Percentiles rank a stretch among this genome's conserved stretches.
Conservation (phyloP, 2,888 invertebrate genomes). For the Monoplex corrugatus region DNA sequence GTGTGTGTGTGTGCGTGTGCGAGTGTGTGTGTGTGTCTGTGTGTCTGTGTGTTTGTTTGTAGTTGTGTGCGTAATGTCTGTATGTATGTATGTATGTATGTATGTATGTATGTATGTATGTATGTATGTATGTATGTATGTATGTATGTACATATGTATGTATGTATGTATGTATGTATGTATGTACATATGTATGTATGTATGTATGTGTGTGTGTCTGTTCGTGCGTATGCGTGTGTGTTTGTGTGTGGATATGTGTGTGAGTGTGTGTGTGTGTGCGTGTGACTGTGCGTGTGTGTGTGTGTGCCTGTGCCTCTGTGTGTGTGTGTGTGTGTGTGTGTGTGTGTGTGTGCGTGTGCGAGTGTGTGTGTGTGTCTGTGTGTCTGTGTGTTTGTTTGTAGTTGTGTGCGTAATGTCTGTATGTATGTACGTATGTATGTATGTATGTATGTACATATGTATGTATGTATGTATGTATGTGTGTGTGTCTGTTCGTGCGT, state of each 20-base stretch:
- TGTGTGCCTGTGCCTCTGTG: neutral
- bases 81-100: neutral
- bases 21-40: neutral
- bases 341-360: neutral
- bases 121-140: neutral
- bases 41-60: neutral
- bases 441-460: neutral
- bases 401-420: neutral
- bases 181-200: neutral
- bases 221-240: neutral
- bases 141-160: neutral
- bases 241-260: neutral
- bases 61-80: neutral
- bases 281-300: too few relatives aligned
- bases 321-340: neutral
- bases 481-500: neutral
- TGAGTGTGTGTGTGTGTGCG: too few relatives aligned
- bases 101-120: constrained; percentile 30
- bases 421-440: too few relatives aligned
- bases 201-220: neutral
- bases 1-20: constrained; percentile 6
- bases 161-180: neutral
- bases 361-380: neutral
- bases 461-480: neutral
- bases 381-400: neutral